Evolutionary conservation across 1,140 invertebrate genomes (phyloP).

Genomic region (Paraescarpia echinospica): DNA sequence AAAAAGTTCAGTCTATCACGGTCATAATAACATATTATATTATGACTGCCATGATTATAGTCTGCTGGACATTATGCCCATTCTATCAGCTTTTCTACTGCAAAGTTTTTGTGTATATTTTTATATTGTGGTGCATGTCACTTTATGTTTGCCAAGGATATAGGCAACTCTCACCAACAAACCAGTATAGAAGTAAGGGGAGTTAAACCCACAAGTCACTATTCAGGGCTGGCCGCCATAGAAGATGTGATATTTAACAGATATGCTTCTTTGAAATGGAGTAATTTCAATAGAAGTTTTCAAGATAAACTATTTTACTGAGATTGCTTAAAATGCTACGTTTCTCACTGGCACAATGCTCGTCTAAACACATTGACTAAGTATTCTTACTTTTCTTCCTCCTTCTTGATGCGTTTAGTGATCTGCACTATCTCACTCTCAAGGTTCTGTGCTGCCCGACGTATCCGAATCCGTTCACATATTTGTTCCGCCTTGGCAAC

Average conservation of each 20-base stretch:
- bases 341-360: not conserved
- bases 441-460: slow-evolving; percentile 41
- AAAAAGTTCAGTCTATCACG: not conserved
- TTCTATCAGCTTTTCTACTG: not conserved
- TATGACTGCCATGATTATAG: not conserved
- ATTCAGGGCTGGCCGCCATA: too few relatives aligned
- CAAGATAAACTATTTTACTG: too few relatives aligned
- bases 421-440: slow-evolving; percentile 53
- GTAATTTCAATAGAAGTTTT: too few relatives aligned
- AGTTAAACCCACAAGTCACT: too few relatives aligned
- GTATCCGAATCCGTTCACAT: slow-evolving; percentile 46
- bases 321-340: not conserved
- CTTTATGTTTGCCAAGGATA: too few relatives aligned
- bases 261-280: too few relatives aligned
- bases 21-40: not conserved
- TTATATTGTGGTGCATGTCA: not conserved
- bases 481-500: slow-evolving; percentile 42
- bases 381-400: slow-evolving; percentile 46
- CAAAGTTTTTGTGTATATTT: not conserved
- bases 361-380: not conserved
- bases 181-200: too few relatives aligned
- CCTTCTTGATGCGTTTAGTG: slow-evolving; percentile 43
- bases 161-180: too few relatives aligned
- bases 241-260: too few relatives aligned
- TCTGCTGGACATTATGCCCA: not conserved